Base-by-base conservation (phyloP, 92 coral and sea anemone genomes). In the Nematostella vectensis region DNA sequence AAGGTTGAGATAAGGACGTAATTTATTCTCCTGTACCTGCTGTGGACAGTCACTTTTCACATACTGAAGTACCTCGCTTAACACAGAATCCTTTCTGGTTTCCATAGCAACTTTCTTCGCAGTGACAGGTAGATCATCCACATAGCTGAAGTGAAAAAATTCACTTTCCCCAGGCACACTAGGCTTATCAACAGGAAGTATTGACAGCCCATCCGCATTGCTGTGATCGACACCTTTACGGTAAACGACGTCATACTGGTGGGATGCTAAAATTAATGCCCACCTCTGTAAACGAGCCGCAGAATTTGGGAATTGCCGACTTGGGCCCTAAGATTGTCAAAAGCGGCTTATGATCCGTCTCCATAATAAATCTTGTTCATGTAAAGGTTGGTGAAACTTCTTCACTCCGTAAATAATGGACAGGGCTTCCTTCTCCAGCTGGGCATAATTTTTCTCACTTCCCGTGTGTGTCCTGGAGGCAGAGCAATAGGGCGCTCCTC, bases 1-100 rank as follows among this genome's bases (percentile, higher is more conserved):
- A 22, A 65, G 67, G 13, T 37, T 59, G 26, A 66, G 63, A 48
- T 60, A 82, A 11, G 79, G 80, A 44, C 61, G 73, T 47, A 82
- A 52, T 37, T 54, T 48, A 30, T 76, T 74, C 20, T 58, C 73
- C 21, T 61, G 31, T 39, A 77, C 71, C 15, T 54, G 15, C 28
- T 50, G 50, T 1, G 91, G 81, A 80, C 81, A 77, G 23, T 78
- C 84, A 15, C 55, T 24, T n/a, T 66, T 68, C 11, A 63, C 68
- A 58, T 50, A 62, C 56, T 76, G 57, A 33, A 82, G 50, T 29
- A 76, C 80, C 19, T 52, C 31, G 23, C 69, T 57, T 25, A 78
- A 42, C 20, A 77, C 63, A 19, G 85, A 81, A 68, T 83, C 93
- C 31, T 66, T 68, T 17, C 62, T 37, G 1, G 85, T 78, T 10